Conservation (phyloP, 2,888 invertebrate genomes). For the Andrena marginata region DNA sequence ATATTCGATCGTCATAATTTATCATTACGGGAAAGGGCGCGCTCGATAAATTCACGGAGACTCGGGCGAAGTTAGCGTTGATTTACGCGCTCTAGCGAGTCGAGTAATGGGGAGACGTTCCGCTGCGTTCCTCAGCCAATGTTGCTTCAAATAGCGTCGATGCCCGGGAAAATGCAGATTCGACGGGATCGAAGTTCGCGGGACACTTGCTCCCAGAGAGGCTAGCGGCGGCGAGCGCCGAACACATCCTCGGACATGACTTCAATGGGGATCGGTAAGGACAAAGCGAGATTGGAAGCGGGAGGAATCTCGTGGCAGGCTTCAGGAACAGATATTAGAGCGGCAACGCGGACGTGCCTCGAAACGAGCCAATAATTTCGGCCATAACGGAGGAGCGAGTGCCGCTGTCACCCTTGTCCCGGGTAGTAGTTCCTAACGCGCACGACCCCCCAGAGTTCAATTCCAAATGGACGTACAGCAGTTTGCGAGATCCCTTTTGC, state of each 20-base stretch:
- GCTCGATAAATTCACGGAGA: slow-evolving; percentile 63
- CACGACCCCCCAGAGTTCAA: slow-evolving; percentile 72
- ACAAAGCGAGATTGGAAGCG: not conserved
- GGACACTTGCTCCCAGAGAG: too few relatives aligned
- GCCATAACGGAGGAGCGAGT: slow-evolving; percentile 43
- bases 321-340: slow-evolving; percentile 21
- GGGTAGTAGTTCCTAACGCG: slow-evolving; percentile 39
- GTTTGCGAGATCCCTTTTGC: slow-evolving; percentile 48
- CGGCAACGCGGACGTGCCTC: slow-evolving; percentile 20
- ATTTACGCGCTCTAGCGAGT: slow-evolving; percentile 54
- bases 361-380: slow-evolving; percentile 57
- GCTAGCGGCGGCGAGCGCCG: too few relatives aligned
- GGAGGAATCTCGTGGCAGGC: slow-evolving; percentile 21
- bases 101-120: slow-evolving; percentile 17
- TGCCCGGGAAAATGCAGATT: not conserved
- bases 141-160: not conserved
- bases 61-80: slow-evolving; percentile 55
- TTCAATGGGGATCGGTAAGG: slow-evolving; percentile 1
- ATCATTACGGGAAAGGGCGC: slow-evolving; percentile 63
- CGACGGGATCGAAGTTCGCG: too few relatives aligned
- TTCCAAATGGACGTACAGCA: slow-evolving; percentile 65
- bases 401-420: slow-evolving; percentile 69
- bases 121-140: not conserved
- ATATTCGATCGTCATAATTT: slow-evolving; percentile 72
- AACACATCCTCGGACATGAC: not conserved